phyloP scores from a whole-genome alignment of 2,113 vertebrate genomes.

The Nymphicus hollandicus region DNA sequence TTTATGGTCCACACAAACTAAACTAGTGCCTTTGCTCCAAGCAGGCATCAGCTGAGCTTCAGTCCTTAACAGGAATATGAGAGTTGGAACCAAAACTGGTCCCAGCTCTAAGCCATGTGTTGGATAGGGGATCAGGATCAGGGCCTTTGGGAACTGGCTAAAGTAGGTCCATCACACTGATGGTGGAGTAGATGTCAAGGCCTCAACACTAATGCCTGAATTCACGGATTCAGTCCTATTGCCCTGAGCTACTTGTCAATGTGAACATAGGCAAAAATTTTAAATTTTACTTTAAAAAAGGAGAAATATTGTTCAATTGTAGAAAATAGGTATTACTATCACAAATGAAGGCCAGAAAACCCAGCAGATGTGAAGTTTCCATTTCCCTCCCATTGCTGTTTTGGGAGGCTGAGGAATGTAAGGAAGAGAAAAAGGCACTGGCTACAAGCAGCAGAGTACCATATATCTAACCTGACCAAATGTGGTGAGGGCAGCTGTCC shows the following conservation, averaged over 20 bases:
- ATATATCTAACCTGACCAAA: neutral
- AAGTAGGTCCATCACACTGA: neutral
- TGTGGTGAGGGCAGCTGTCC: neutral
- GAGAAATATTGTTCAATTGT: neutral
- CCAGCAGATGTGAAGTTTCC: neutral
- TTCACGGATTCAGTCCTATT: neutral
- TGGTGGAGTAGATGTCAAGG: neutral
- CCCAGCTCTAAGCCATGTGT: neutral
- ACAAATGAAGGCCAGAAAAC: neutral
- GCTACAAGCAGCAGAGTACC: neutral
- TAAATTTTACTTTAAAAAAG: neutral
- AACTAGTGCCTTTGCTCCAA: neutral
- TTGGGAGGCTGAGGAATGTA: neutral
- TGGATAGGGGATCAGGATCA: neutral
- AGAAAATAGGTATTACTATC: neutral
- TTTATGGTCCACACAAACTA: neutral
- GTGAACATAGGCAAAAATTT: neutral
- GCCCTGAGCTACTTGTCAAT: neutral
- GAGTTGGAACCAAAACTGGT: neutral
- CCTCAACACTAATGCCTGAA: neutral
- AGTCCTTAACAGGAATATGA: neutral
- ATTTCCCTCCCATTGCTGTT: neutral
- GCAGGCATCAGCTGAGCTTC: neutral
- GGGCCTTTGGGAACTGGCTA: neutral
- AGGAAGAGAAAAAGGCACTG: neutral